These are phyloP conservation scores for human DNA, from an alignment of 2,113 vertebrate genomes.

Conservation along the genomic window DNA sequence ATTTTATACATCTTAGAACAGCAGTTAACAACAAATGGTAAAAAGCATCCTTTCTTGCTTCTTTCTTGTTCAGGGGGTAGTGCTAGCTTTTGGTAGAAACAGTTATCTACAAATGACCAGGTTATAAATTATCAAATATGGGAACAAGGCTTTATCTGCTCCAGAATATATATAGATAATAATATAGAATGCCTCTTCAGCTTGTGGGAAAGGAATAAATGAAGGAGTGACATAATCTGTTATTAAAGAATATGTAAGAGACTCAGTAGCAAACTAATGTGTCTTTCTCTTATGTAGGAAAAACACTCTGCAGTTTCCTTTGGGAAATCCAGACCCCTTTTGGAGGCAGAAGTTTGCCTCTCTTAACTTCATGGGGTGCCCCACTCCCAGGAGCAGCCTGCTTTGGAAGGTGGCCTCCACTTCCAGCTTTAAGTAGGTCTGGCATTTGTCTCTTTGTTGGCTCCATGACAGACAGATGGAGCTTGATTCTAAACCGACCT, in stretches of 20 bases:
- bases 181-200: background rate
- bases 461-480: constrained; percentile 55
- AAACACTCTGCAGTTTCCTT: constrained; percentile 26
- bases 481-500: constrained; percentile 40
- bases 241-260: background rate
- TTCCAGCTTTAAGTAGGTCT: constrained; percentile 5
- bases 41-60: constrained; percentile 10
- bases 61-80: background rate
- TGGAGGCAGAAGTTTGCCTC: constrained; percentile 38
- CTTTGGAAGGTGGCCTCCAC: background rate
- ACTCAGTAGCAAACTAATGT: background rate
- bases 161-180: background rate
- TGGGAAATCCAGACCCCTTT: background rate
- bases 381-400: background rate
- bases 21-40: background rate
- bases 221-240: background rate
- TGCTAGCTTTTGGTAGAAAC: background rate
- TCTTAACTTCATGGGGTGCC: background rate
- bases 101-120: constrained; percentile 2
- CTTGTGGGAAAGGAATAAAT: background rate
- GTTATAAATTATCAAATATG: constrained; percentile 29
- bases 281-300: background rate
- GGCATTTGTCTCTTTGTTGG: constrained; percentile 60
- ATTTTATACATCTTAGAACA: background rate
- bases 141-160: background rate